These are phyloP conservation scores for Channallabes apus DNA, from an alignment of 2,797 vertebrate genomes.

Conservation along the genomic window DNA sequence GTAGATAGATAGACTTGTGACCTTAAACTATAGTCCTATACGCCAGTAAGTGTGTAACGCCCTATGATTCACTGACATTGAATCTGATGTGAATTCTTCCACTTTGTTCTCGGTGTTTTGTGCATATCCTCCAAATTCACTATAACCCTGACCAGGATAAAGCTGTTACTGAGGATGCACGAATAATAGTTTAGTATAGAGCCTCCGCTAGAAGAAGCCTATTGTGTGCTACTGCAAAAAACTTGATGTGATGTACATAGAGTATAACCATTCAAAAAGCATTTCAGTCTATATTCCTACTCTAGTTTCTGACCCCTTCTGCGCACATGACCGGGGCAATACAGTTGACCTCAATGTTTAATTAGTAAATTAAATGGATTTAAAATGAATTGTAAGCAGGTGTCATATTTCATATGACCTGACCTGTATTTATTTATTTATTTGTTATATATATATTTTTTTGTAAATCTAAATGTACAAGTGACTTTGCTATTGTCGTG, in stretches of 20 bases:
- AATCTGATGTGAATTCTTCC: not conserved
- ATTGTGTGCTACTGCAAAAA: not conserved
- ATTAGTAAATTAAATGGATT: not conserved
- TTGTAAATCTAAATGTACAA: constrained; percentile 42
- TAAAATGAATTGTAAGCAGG: constrained; percentile 8
- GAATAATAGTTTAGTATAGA: not conserved
- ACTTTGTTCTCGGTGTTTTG: not conserved
- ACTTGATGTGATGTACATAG: not conserved
- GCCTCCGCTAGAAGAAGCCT: not conserved
- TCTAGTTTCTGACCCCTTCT: not conserved
- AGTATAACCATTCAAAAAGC: not conserved
- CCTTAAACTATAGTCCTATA: not conserved
- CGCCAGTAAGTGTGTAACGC: not conserved
- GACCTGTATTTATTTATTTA: constrained; percentile 43
- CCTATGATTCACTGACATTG: not conserved
- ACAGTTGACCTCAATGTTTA: not conserved
- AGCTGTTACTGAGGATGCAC: not conserved
- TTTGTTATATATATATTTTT: not conserved
- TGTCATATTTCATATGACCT: constrained; percentile 43
- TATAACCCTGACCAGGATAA: not conserved
- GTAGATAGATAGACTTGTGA: not conserved
- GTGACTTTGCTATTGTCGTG: constrained; percentile 53
- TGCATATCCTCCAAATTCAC: not conserved
- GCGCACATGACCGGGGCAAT: not conserved
- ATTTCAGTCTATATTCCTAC: not conserved